Evolutionary conservation across 1,140 invertebrate genomes (phyloP), one percentile per base, ranked within the genome.

Genomic region (Psix sp.): DNA sequence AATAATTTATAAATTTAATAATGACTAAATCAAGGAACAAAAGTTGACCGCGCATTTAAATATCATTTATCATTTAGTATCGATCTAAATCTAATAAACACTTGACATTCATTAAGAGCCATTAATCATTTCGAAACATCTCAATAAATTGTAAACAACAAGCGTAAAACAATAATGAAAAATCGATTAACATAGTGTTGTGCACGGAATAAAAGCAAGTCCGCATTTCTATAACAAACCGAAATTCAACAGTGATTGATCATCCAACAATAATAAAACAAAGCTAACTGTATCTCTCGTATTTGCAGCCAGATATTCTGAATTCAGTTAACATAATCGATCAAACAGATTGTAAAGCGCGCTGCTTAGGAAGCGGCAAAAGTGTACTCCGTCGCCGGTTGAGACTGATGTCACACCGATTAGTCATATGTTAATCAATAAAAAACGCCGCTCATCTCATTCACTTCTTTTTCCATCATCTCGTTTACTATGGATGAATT

Each of bases 401-500:
- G 5, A 35, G 21, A 14, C 21, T 20, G 0, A 21, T 33, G 3
- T 38, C 21, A n/a, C n/a, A 17, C 24, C 35, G 43, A 66, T 56
- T 48, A 56, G 20, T 67, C 63, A 43, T 67, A 43, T 38, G 36
- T 67, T 59, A 67, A 57, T 67, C 43, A 59, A 67, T 43, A 52
- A 20, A 42, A 1, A 13, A 13, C 4, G 5, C 5, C 13, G n/a
- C 38, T 57, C 43, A 57, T 67, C 52, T 57, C 63, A 67, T 51
- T 67, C 52, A 59, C 5, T 42, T 56, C 62, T 56, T 36, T 56
- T 49, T 39, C 14, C 35, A 13, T 33, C 40, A 11, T 46, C 21
- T 57, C 57, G 45, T 68, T 68, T 68, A 59, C 54, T 68, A 59
- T 39, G n/a, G 15, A 49, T 67, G 63, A 67, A 10, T 68, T 39